These are phyloP conservation scores for Synchiropus splendidus DNA, from an alignment of 2,113 vertebrate species.

Conservation along the genomic window DNA sequence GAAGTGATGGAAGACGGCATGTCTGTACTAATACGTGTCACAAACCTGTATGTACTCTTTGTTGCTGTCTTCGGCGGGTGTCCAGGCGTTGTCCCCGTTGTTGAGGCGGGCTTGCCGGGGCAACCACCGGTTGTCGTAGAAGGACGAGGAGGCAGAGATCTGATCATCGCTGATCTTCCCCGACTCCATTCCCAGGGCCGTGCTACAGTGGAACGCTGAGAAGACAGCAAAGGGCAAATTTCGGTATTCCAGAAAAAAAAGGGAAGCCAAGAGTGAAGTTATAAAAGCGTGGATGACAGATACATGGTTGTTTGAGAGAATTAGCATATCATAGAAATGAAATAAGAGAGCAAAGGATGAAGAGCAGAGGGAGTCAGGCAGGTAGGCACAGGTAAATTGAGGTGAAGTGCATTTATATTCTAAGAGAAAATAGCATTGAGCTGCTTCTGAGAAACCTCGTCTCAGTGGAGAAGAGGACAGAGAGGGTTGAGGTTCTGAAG, in stretches of 20 bases:
- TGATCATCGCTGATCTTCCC: slow-evolving; percentile 90
- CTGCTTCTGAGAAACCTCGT: slow-evolving; percentile 16
- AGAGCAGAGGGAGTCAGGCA: slow-evolving; percentile 9
- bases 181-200: slow-evolving; percentile 89
- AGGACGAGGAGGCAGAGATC: slow-evolving; percentile 83
- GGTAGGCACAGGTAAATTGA: slow-evolving; percentile 36
- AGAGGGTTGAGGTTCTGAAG: slow-evolving; percentile 27
- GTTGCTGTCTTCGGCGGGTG: slow-evolving; percentile 87
- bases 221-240: background rate
- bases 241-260: background rate
- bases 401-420: slow-evolving; percentile 46
- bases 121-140: slow-evolving; percentile 83
- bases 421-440: slow-evolving; percentile 28
- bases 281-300: slow-evolving; percentile 1
- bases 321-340: background rate
- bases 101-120: slow-evolving; percentile 90
- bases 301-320: background rate
- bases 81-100: slow-evolving; percentile 92
- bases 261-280: background rate
- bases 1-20: too few relatives aligned
- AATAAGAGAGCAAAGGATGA: slow-evolving; percentile 2
- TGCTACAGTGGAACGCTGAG: slow-evolving; percentile 86
- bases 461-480: slow-evolving; percentile 16
- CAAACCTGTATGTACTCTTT: slow-evolving; percentile 91
- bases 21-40: too few relatives aligned